Base-by-base conservation (phyloP, 2,888 invertebrate genomes). In the Frankliniella fusca region DNA sequence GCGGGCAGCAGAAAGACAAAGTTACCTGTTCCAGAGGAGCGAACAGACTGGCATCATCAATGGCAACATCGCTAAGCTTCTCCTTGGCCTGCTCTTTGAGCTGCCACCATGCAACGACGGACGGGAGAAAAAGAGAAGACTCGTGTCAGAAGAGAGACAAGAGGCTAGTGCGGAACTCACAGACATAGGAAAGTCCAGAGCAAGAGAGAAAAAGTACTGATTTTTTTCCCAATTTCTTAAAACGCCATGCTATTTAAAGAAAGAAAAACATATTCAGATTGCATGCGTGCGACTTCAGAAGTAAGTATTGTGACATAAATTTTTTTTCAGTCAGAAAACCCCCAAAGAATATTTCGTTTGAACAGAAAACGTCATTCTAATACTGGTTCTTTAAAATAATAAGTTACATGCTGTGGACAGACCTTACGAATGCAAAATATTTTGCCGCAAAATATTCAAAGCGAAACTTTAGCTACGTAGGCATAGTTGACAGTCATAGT, bases 1-100 rank as follows among this genome's bases (percentile, higher is more conserved):
- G 20, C 18, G 18, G 15, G 15, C 10, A 54, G 20, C 54, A 20
- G 23, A 61, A 28, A 83, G 76, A 76, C 83, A 85, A 87, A 88
- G 88, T 89, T 91, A 95, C 94, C 92, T 95, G 94, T 89, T 94
- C 95, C 85, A 95, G 91, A 85, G 95, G 94, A 84, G 94, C 93
- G 89, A 94, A 93, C 84, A 93, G 90, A 88, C 92, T 92, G 87
- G 92, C 93, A 85, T 94, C 94, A 85, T 93, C 93, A 92, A 76
- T 76, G 70, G 70, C 27, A 23, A 76, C 94, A 86, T 94, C 94
- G 82, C 89, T 88, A 80, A 92, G 88, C 87, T 90, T 91, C 85
- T 90, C 90, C 85, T 92, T 92, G 86, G 93, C 91, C 90, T 93
- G 92, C 84, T 89, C 88, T 87, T 92, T 92, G 80, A 92, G 87